Percentiles rank a stretch among this genome's conserved stretches.
Evolutionary conservation across 35 echinoderm and acorn worm genomes (phyloP).

Genomic region (Amphiura filiformis): DNA sequence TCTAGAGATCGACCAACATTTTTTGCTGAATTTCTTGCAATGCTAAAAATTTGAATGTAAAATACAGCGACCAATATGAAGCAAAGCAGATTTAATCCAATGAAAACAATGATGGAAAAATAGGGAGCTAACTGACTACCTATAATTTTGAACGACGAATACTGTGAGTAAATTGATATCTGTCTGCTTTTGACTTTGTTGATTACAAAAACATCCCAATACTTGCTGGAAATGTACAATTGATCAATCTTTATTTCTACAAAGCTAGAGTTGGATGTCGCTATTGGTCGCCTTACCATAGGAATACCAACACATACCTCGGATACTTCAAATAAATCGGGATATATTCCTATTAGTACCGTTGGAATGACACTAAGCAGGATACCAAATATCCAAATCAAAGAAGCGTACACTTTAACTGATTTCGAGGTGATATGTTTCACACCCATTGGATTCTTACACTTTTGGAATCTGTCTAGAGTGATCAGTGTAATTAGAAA

Average conservation of each 20-base stretch:
- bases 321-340: background rate
- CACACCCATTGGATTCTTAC: background rate
- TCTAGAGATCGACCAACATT: background rate
- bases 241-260: background rate
- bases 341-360: background rate
- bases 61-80: background rate
- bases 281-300: too few species aligned
- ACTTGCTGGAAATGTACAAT: background rate
- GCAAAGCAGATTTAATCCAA: background rate
- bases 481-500: background rate
- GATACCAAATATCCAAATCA: background rate
- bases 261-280: background rate
- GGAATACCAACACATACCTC: background rate
- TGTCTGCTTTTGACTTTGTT: too few species aligned
- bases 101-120: background rate
- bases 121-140: background rate
- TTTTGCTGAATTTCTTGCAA: background rate
- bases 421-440: background rate
- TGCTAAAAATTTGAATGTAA: background rate
- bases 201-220: too few species aligned
- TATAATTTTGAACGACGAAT: background rate
- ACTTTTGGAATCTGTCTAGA: background rate
- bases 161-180: background rate
- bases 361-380: background rate
- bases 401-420: background rate